Conservation (phyloP, 2,797 vertebrate species). For the Chrosomus eos region DNA sequence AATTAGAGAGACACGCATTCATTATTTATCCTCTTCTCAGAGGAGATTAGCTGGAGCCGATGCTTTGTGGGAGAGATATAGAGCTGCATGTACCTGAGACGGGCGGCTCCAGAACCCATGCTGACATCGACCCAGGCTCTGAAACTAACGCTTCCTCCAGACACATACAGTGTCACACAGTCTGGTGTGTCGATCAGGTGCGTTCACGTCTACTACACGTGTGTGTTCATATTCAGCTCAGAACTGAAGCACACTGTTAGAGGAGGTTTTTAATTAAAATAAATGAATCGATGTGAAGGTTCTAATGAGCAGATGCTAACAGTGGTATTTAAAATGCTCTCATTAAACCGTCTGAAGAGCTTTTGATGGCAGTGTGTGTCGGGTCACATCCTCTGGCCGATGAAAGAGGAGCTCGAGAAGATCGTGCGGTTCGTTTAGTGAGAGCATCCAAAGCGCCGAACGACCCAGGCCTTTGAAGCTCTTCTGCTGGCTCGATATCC, state of each 20-base stretch:
- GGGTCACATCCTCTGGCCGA: conserved; percentile 23
- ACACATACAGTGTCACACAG: not conserved
- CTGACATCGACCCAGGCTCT: not conserved
- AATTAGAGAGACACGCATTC: conserved; percentile 72
- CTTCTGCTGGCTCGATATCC: conserved; percentile 17
- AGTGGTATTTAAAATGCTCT: conserved; percentile 47
- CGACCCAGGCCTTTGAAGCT: conserved; percentile 46
- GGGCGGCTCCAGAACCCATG: not conserved
- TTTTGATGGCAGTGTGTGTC: conserved; percentile 17
- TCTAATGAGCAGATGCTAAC: conserved; percentile 42
- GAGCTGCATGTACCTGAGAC: conserved; percentile 23
- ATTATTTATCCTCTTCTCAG: conserved; percentile 73
- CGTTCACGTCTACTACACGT: not conserved
- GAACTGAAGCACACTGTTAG: not conserved
- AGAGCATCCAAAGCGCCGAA: conserved; percentile 49
- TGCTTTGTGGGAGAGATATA: not conserved
- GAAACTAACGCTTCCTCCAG: not conserved
- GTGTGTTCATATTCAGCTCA: not conserved
- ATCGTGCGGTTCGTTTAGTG: conserved; percentile 38
- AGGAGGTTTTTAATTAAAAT: conserved; percentile 7
- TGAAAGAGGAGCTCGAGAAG: conserved; percentile 34
- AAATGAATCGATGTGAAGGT: not conserved
- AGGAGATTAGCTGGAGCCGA: conserved; percentile 51
- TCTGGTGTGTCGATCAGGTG: not conserved
- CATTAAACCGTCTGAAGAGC: conserved; percentile 32